Percentiles rank a stretch among this genome's conserved stretches.
phyloP scores from a whole-genome alignment of 2,797 vertebrate species.

The Gambelia wislizenii region DNA sequence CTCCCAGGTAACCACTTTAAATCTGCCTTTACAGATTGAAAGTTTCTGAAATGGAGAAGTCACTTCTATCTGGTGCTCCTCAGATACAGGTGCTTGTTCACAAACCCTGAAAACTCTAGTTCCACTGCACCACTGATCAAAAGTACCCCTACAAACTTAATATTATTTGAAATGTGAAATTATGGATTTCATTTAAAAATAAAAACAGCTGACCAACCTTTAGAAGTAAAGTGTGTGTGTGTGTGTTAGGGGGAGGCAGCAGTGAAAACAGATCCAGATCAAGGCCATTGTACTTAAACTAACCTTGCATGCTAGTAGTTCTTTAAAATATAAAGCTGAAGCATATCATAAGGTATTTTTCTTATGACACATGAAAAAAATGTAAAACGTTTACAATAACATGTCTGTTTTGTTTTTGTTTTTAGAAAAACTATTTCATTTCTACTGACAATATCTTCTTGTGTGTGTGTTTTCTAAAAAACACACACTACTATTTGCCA shows the following conservation, averaged over 20 bases:
- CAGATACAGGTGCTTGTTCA: neutral
- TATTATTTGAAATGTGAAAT: conserved; percentile 16
- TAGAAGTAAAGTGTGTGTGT: neutral
- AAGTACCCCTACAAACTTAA: neutral
- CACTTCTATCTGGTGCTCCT: too few relatives aligned
- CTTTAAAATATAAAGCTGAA: neutral
- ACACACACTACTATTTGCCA: neutral
- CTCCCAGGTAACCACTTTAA: too few relatives aligned
- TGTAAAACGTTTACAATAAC: neutral
- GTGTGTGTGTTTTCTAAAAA: too few relatives aligned
- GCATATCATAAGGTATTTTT: neutral
- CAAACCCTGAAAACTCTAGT: neutral
- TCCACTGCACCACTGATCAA: neutral
- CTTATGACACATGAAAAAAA: neutral
- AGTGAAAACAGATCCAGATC: neutral
- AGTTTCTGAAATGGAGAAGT: too few relatives aligned
- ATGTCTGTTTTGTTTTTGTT: neutral
- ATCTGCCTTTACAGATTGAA: too few relatives aligned
- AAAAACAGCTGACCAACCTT: neutral
- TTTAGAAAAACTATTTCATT: too few relatives aligned
- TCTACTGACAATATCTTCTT: too few relatives aligned
- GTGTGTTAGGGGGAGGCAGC: too few relatives aligned
- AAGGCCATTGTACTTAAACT: neutral
- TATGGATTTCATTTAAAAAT: neutral
- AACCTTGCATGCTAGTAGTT: neutral